Evolutionary conservation across 2,888 invertebrate species (phyloP), one percentile per base, ranked within the genome.

Genomic region (Abscondita cerata): DNA sequence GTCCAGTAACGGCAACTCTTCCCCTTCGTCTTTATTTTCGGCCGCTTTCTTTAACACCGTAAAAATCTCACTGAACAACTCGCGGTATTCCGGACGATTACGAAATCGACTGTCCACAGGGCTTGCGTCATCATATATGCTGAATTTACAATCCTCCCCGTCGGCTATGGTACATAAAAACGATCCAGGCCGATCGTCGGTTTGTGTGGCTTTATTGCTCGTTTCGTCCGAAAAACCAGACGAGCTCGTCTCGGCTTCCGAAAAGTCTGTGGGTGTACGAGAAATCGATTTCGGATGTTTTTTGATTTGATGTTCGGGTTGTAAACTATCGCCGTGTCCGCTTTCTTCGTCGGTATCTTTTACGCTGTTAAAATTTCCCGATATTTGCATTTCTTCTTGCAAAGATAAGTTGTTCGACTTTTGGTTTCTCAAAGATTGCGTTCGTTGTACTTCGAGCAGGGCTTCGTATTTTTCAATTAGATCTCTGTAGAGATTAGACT

Each of bases 391-490:
- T 76, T 92, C 92, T 72, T 92, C 92, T 72, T 90, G 90, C 6
- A 89, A 82, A 6, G 85, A 84, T 56, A 84, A 72, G 38, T 81
- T 81, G 55, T 80, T 78, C 68, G 48, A 18, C 52, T 65, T 65
- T n/a, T 46, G 60, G 67, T 64, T 75, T 68, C 63, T 75, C 62
- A 59, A 62, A 59, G 67, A 51, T 53, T 62, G 65, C 59, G 87
- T 86, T 66, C 88, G 82, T 75, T 92, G 91, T 38, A 92, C 89
- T 76, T 91, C 90, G 25, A 92, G 81, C 53, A 93, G 82, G 20
- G 92, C 92, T 80, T 93, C 92, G 78, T 93, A 94, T 78, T 93
- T 93, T 77, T 92, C 91, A 52, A 93, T 92, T 70, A 94, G 82
- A 58, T 89, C 90, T 74, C 90, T 85, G 80, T 93, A 93, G 0